Conservation (phyloP, 2,888 invertebrate genomes). For the Aphidoletes aphidimyza region DNA sequence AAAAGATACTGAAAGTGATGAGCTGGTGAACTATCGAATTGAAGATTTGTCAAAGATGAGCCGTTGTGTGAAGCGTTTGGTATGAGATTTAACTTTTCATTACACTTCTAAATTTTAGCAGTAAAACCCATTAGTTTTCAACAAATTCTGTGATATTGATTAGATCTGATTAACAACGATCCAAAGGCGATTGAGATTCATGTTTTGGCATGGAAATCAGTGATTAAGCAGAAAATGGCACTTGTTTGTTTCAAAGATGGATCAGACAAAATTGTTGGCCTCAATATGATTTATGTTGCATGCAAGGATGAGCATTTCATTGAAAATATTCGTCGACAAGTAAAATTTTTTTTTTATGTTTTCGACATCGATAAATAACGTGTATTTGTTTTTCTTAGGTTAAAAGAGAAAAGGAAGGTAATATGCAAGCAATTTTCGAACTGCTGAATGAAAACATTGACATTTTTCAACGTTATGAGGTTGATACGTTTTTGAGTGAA, state of each 20-base stretch:
- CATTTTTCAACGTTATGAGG: constrained; percentile 60
- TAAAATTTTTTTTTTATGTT: background rate
- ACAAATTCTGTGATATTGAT: too few species aligned
- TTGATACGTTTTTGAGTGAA: constrained; percentile 59
- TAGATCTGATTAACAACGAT: background rate
- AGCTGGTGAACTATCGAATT: constrained; percentile 54
- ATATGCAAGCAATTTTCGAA: background rate
- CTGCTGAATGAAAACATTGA: background rate
- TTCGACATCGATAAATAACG: background rate
- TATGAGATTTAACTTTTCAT: background rate
- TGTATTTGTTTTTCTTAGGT: background rate
- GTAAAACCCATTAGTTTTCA: too few species aligned
- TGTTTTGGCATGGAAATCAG: background rate
- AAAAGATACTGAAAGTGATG: constrained; percentile 50
- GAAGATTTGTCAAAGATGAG: constrained; percentile 55
- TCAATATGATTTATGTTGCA: constrained; percentile 67
- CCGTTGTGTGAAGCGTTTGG: constrained; percentile 14
- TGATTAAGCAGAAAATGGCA: background rate
- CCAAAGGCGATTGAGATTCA: background rate
- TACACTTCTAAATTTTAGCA: too few species aligned
- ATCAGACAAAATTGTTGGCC: constrained; percentile 63
- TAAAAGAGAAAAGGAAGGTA: background rate
- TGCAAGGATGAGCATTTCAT: constrained; percentile 63
- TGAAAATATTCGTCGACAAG: background rate
- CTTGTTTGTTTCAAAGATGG: constrained; percentile 20